phyloP scores from a whole-genome alignment of 1,140 invertebrate species.

The Palaemon carinicauda region DNA sequence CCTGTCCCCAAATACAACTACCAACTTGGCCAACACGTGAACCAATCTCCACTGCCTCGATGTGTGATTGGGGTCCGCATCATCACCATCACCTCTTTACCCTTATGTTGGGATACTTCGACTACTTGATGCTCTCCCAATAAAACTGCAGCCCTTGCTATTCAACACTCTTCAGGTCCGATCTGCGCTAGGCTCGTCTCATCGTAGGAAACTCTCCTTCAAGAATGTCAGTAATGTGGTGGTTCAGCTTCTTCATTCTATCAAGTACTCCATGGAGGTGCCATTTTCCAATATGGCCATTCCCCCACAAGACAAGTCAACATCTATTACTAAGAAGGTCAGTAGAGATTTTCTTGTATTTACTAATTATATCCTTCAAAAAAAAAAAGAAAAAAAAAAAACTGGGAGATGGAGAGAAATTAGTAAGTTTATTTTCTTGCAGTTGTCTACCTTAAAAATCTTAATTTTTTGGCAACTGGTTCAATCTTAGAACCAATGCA shows the following conservation, averaged over 20 bases:
- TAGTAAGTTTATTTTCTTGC: too few species aligned
- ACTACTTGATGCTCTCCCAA: not conserved
- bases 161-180: slow-evolving; percentile 77
- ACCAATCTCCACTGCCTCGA: slow-evolving; percentile 20
- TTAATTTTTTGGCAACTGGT: too few species aligned
- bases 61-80: not conserved
- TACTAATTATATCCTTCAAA: not conserved
- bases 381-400: too few species aligned
- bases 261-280: slow-evolving; percentile 91
- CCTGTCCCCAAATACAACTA: slow-evolving; percentile 41
- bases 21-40: slow-evolving; percentile 39
- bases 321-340: slow-evolving; percentile 63
- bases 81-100: not conserved
- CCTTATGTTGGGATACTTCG: not conserved
- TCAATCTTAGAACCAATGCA: too few species aligned
- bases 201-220: slow-evolving; percentile 82
- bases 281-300: slow-evolving; percentile 90
- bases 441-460: too few species aligned
- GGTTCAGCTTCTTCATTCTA: slow-evolving; percentile 86
- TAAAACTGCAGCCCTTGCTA: slow-evolving; percentile 43
- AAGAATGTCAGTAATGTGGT: slow-evolving; percentile 92
- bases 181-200: slow-evolving; percentile 72
- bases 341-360: slow-evolving; percentile 3
- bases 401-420: not conserved
- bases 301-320: slow-evolving; percentile 62